Conservation (phyloP, 2,888 invertebrate species). For the Platycheirus rosarum region DNA sequence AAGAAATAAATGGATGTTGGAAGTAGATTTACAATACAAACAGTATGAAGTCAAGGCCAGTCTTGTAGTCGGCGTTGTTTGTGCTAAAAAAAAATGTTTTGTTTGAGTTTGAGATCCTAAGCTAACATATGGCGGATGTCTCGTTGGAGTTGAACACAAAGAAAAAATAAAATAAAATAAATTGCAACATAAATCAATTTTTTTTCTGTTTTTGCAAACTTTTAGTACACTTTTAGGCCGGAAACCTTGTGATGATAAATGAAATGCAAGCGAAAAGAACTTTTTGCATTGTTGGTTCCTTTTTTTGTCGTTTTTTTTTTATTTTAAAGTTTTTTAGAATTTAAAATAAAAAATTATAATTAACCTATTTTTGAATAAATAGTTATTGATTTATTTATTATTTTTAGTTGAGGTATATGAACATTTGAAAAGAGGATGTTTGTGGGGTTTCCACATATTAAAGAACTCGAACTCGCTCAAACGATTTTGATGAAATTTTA, state of each 20-base stretch:
- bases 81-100: constrained; percentile 51
- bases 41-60: constrained; percentile 71
- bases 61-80: constrained; percentile 44
- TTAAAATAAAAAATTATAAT: too few relatives aligned
- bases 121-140: constrained; percentile 68
- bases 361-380: too few relatives aligned
- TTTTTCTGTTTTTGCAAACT: constrained; percentile 25
- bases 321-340: too few relatives aligned
- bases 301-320: background rate
- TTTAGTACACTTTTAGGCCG: constrained; percentile 50
- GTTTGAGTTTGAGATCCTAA: constrained; percentile 60
- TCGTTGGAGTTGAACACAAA: constrained; percentile 41
- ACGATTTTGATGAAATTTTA: too few relatives aligned
- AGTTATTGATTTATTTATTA: too few relatives aligned
- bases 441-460: too few relatives aligned
- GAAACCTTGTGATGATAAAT: constrained; percentile 54
- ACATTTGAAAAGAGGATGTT: too few relatives aligned
- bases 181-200: constrained; percentile 65
- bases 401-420: too few relatives aligned
- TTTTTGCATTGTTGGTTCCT: constrained; percentile 8
- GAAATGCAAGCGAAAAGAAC: constrained; percentile 18
- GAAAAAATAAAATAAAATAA: constrained; percentile 24
- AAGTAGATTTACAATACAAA: constrained; percentile 17
- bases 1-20: constrained; percentile 6
- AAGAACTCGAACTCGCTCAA: too few relatives aligned